Evolutionary conservation across 2,888 invertebrate species (phyloP).

Genomic region (Parascotia fuliginaria): DNA sequence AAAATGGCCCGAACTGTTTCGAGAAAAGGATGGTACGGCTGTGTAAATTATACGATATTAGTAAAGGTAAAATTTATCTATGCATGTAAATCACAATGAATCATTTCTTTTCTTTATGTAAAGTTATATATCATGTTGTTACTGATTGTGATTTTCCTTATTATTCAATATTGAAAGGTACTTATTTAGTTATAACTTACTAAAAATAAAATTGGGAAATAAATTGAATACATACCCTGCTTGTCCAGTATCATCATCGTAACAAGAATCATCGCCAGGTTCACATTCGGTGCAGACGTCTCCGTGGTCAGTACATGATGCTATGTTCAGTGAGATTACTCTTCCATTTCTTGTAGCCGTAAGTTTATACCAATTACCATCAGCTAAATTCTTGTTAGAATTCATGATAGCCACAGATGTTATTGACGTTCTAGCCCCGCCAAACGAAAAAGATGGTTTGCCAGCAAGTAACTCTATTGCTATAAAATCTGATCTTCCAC

Average conservation of each 20-base stretch:
- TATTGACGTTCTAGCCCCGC: slow-evolving; percentile 95
- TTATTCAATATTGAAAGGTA: too few species aligned
- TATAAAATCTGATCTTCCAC: slow-evolving; percentile 96
- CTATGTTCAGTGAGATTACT: slow-evolving; percentile 93
- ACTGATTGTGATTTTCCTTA: too few species aligned
- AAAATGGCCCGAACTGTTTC: too few species aligned
- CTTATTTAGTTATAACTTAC: too few species aligned
- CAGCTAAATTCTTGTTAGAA: slow-evolving; percentile 88
- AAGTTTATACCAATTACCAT: slow-evolving; percentile 96
- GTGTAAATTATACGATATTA: too few species aligned
- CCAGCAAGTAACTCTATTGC: slow-evolving; percentile 95
- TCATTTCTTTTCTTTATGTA: too few species aligned
- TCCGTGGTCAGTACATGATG: slow-evolving; percentile 93
- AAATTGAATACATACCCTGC: slow-evolving; percentile 93
- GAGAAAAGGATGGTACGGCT: too few species aligned
- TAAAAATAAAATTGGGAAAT: too few species aligned
- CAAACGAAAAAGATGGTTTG: slow-evolving; percentile 94
- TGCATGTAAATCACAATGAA: too few species aligned
- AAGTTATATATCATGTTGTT: too few species aligned
- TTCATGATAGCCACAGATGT: slow-evolving; percentile 91
- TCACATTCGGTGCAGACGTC: slow-evolving; percentile 94
- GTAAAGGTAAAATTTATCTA: too few species aligned
- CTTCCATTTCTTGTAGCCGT: slow-evolving; percentile 96
- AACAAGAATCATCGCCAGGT: slow-evolving; percentile 93
- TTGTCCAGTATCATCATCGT: slow-evolving; percentile 94